Evolutionary conservation across 64 coral and sea anemone genomes (phyloP).

Genomic region (Montipora efflorescens): DNA sequence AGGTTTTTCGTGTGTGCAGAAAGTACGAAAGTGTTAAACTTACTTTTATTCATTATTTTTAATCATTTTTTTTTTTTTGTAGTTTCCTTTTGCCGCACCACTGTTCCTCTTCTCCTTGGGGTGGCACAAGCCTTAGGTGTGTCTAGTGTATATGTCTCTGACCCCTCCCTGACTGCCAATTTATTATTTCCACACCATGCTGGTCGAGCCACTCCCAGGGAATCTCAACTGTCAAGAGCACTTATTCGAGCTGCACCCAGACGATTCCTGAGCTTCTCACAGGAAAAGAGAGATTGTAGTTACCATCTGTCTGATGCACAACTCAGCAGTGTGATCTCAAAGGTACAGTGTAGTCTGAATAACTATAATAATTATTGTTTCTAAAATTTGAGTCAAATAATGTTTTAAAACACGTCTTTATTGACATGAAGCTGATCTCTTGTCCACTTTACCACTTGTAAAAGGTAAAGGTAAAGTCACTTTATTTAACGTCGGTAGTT

Average conservation of each 20-base stretch:
- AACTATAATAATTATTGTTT: not conserved
- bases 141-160: constrained; percentile 65
- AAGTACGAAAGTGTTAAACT: too few species aligned
- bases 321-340: constrained; percentile 5
- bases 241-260: constrained; percentile 20
- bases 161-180: constrained; percentile 59
- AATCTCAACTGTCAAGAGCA: constrained; percentile 12
- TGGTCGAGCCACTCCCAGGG: not conserved
- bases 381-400: not conserved
- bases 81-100: constrained; percentile 78
- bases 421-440: too few species aligned
- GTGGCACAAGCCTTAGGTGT: constrained; percentile 89
- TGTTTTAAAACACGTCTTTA: too few species aligned
- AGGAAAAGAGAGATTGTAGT: constrained; percentile 34
- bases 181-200: constrained; percentile 65
- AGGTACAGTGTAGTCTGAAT: not conserved
- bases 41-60: not conserved
- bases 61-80: not conserved
- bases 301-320: constrained; percentile 26
- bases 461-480: too few species aligned
- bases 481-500: too few species aligned
- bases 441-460: too few species aligned
- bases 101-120: constrained; percentile 87
- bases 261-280: constrained; percentile 32
- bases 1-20: too few species aligned